These are phyloP conservation scores for Cabera pusaria DNA, from an alignment of 2,888 invertebrate genomes.

Conservation along the genomic window DNA sequence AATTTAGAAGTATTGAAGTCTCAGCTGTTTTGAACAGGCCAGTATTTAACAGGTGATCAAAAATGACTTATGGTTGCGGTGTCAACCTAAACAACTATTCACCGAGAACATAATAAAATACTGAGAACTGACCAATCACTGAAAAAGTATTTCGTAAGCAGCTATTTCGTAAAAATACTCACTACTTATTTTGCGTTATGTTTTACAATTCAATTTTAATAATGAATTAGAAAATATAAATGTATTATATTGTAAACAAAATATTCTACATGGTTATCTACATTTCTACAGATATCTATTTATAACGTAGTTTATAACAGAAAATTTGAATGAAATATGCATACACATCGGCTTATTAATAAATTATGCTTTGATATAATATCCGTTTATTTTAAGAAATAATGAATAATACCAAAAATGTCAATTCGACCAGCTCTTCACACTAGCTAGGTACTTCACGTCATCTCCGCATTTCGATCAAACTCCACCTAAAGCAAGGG, in stretches of 20 bases:
- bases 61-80: conserved; percentile 12
- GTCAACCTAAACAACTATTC: conserved; percentile 8
- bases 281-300: conserved; percentile 73
- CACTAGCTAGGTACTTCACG: conserved; percentile 20
- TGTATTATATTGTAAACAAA: conserved; percentile 10
- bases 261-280: conserved; percentile 69
- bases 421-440: conserved; percentile 20
- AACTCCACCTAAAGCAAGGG: conserved; percentile 29
- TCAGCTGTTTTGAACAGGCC: conserved; percentile 18
- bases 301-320: conserved; percentile 47
- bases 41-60: conserved; percentile 22
- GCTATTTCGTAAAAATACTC: conserved; percentile 10
- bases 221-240: conserved; percentile 8
- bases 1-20: conserved; percentile 11
- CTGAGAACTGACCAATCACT: conserved; percentile 6
- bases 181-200: conserved; percentile 2
- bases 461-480: conserved; percentile 18
- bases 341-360: conserved; percentile 59
- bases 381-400: conserved; percentile 51
- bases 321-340: conserved; percentile 51
- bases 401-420: conserved; percentile 46
- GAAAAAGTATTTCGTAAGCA: not conserved
- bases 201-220: conserved; percentile 3
- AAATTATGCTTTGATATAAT: conserved; percentile 59
- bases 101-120: conserved; percentile 3